phyloP scores from a whole-genome alignment of 2,797 vertebrate genomes.

The Tarsius wallacei region DNA sequence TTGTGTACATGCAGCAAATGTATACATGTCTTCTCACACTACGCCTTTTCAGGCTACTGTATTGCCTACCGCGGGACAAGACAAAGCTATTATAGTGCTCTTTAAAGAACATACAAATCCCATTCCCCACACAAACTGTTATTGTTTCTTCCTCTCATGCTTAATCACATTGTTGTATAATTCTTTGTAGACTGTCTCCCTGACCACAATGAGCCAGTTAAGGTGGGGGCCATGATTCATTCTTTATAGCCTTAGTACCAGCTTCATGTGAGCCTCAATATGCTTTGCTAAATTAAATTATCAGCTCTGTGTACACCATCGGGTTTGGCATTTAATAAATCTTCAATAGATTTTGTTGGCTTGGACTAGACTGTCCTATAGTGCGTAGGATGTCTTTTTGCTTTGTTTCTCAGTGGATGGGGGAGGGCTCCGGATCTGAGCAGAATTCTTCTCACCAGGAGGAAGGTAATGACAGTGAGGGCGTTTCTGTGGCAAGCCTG shows the following conservation, averaged over 20 bases:
- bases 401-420: constrained; percentile 52
- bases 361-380: not conserved
- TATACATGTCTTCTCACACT: too few species aligned
- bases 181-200: not conserved
- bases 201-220: constrained; percentile 29
- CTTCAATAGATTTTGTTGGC: not conserved
- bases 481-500: not conserved
- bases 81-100: not conserved
- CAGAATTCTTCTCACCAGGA: not conserved
- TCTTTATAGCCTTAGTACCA: constrained; percentile 27
- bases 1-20: too few species aligned
- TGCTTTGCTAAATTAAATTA: constrained; percentile 48
- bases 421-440: not conserved
- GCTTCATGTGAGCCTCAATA: not conserved
- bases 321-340: constrained; percentile 15
- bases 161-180: not conserved
- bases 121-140: not conserved
- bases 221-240: not conserved
- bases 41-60: too few species aligned
- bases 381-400: not conserved
- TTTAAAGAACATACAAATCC: not conserved
- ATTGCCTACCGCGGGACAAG: constrained; percentile 28
- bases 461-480: not conserved
- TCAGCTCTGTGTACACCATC: not conserved
- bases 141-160: constrained; percentile 36